These are phyloP conservation scores for Latheticus oryzae DNA, from an alignment of 2,888 invertebrate genomes.

Conservation along the genomic window DNA sequence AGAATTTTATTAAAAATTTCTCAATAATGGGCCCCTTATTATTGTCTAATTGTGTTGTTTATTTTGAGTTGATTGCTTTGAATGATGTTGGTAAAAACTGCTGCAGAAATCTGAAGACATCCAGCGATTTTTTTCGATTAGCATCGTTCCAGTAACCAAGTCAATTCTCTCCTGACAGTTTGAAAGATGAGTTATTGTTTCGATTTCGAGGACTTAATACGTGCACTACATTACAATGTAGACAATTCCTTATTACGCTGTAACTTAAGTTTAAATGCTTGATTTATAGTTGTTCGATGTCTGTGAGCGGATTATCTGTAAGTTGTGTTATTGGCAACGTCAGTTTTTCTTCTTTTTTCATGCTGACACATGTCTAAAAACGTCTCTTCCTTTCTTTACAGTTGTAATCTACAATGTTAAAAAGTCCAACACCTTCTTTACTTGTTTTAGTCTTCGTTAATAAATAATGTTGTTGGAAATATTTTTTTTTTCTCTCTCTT, in stretches of 20 bases:
- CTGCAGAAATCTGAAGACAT: too few species aligned
- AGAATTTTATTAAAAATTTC: too few species aligned
- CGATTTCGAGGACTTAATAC: conserved; percentile 9
- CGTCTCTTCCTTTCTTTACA: not conserved
- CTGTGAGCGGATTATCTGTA: not conserved
- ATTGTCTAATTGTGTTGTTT: too few species aligned
- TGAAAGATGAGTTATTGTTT: conserved; percentile 10
- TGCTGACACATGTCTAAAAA: conserved; percentile 1
- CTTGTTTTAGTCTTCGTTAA: conserved; percentile 33
- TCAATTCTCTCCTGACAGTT: conserved; percentile 11
- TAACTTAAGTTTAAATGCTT: conserved; percentile 19
- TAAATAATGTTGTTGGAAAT: conserved; percentile 41
- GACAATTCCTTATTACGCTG: conserved; percentile 2
- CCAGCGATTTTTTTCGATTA: too few species aligned
- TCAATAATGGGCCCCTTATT: too few species aligned
- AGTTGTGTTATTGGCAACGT: conserved; percentile 4
- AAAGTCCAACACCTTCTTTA: conserved; percentile 33
- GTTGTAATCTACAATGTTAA: conserved; percentile 35
- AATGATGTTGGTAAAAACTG: too few species aligned
- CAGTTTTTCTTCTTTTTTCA: conserved; percentile 1
- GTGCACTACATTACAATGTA: conserved; percentile 8
- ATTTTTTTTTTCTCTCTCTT: conserved; percentile 39
- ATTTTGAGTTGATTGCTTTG: too few species aligned
- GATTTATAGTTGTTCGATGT: conserved; percentile 12
- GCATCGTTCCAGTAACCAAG: too few species aligned